A percentile compares a stretch with the other conserved stretches of the same genome.
Conservation (phyloP, 2,888 invertebrate genomes). For the Lasioglossum malachurum region DNA sequence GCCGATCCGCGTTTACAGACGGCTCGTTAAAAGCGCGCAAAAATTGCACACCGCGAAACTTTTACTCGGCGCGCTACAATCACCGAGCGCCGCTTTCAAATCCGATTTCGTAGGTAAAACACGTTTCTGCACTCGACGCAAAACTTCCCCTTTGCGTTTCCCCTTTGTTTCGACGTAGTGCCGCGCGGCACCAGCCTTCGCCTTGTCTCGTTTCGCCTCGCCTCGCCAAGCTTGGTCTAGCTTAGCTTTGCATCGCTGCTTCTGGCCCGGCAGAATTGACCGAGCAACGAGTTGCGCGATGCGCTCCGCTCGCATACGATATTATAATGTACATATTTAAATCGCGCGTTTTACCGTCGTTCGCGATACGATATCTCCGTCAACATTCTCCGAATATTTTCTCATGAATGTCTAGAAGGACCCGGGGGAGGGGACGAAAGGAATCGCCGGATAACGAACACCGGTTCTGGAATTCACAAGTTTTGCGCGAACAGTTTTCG, state of each 20-base stretch:
- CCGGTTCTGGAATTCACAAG: slow-evolving; percentile 20
- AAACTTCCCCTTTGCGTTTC: slow-evolving; percentile 55
- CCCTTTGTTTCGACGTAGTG: slow-evolving; percentile 48
- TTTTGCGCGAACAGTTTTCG: slow-evolving; percentile 5
- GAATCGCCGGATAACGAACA: slow-evolving; percentile 19
- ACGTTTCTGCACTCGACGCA: slow-evolving; percentile 67
- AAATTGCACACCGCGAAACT: slow-evolving; percentile 29
- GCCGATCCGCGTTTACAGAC: slow-evolving; percentile 8
- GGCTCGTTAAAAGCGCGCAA: slow-evolving; percentile 18
- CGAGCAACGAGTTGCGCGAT: slow-evolving; percentile 29
- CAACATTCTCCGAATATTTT: slow-evolving; percentile 6
- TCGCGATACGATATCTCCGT: not conserved
- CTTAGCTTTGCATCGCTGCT: slow-evolving; percentile 1
- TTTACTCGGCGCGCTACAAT: slow-evolving; percentile 27
- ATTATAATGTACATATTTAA: slow-evolving; percentile 51
- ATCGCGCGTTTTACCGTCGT: slow-evolving; percentile 26
- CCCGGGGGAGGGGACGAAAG: not conserved
- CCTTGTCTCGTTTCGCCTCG: not conserved
- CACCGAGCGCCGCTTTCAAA: slow-evolving; percentile 51
- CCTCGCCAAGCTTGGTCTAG: not conserved
- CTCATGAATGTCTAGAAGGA: not conserved
- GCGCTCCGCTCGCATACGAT: not conserved
- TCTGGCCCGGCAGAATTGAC: slow-evolving; percentile 41
- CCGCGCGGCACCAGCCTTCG: not conserved
- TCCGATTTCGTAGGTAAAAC: slow-evolving; percentile 66